These are phyloP conservation scores for Danaus plexippus DNA, from an alignment of 1,140 invertebrate species.

Conservation along the genomic window DNA sequence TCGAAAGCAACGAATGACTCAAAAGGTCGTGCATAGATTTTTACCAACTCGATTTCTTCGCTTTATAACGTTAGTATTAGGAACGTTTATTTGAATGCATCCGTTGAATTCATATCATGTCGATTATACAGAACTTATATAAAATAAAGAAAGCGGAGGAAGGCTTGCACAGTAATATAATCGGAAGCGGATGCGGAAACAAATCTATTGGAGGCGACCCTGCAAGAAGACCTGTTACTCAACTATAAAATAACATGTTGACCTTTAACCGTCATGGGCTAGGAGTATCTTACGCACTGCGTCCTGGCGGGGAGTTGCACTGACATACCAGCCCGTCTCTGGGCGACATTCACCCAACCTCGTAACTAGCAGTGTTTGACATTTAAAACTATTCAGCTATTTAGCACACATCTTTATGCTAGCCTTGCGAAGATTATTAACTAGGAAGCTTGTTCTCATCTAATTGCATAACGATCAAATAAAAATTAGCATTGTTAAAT, in stretches of 20 bases:
- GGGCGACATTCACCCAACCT: constrained; percentile 46
- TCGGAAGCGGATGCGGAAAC: constrained; percentile 61
- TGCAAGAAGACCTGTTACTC: constrained; percentile 47
- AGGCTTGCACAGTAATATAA: constrained; percentile 19
- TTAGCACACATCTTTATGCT: constrained; percentile 17
- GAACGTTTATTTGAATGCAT: too few relatives aligned
- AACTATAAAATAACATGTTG: constrained; percentile 46
- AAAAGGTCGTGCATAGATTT: constrained; percentile 1
- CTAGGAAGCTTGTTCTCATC: constrained; percentile 9
- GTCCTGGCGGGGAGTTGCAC: constrained; percentile 13
- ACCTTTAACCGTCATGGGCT: constrained; percentile 37
- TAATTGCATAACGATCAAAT: too few relatives aligned
- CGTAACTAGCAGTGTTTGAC: constrained; percentile 28
- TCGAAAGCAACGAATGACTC: constrained; percentile 11
- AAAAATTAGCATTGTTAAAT: too few relatives aligned
- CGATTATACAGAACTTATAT: constrained; percentile 24
- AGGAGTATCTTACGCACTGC: constrained; percentile 27
- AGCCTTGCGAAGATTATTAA: constrained; percentile 3
- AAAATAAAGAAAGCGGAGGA: constrained; percentile 50
- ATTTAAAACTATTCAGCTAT: constrained; percentile 24
- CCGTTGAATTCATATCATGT: too few relatives aligned
- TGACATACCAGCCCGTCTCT: constrained; percentile 26
- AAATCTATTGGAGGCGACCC: constrained; percentile 44
- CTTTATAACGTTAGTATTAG: too few relatives aligned
- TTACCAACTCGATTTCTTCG: too few relatives aligned